phyloP scores from a whole-genome alignment of 2,797 vertebrate species.

The Megalops cyprinoides region DNA sequence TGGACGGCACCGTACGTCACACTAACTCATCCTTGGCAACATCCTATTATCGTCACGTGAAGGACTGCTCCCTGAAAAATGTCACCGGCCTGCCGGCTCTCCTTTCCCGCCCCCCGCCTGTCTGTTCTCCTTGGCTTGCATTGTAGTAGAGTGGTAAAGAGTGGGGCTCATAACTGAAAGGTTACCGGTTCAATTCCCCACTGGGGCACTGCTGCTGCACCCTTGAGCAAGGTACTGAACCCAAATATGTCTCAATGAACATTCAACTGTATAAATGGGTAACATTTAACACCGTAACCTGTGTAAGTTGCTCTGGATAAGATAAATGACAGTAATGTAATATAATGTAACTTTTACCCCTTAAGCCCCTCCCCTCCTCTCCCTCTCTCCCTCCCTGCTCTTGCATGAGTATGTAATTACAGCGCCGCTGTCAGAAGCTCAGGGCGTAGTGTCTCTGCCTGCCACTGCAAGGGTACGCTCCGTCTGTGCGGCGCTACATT shows the following conservation, averaged over 20 bases:
- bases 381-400: neutral
- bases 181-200: too few relatives aligned
- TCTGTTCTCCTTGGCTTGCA: neutral
- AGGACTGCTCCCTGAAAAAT: conserved; percentile 23
- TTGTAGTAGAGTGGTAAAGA: too few relatives aligned
- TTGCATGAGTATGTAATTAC: neutral
- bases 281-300: too few relatives aligned
- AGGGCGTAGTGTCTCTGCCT: neutral
- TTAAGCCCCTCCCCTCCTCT: neutral
- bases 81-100: neutral
- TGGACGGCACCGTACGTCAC: conserved; percentile 52
- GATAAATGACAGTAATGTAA: neutral
- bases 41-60: conserved; percentile 68
- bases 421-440: neutral
- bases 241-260: too few relatives aligned
- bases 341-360: too few relatives aligned
- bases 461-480: neutral
- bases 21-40: conserved; percentile 61
- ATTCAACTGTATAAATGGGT: too few relatives aligned
- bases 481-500: neutral
- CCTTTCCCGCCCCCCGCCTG: neutral
- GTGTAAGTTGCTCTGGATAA: too few relatives aligned
- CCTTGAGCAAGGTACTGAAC: too few relatives aligned
- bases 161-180: too few relatives aligned
- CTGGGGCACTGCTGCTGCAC: too few relatives aligned